phyloP scores from a whole-genome alignment of 2,888 invertebrate genomes.

The Hedychridium roseum region DNA sequence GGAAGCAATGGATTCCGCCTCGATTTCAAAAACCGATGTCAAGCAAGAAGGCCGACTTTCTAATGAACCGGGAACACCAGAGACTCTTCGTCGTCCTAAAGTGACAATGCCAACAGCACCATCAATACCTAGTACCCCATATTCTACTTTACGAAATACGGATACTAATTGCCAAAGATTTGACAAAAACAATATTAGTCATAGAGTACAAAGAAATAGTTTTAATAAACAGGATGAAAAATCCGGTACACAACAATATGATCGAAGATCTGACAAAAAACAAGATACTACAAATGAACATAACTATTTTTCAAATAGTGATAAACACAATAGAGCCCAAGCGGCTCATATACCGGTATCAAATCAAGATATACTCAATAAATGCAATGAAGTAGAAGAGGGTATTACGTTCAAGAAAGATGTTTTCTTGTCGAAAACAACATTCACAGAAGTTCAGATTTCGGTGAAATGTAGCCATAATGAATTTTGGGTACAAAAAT shows the following conservation, averaged over 20 bases:
- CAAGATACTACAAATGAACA: neutral
- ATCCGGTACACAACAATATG: too few relatives aligned
- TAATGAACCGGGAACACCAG: too few relatives aligned
- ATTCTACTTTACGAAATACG: too few relatives aligned
- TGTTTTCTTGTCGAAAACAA: conserved; percentile 31
- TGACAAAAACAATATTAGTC: too few relatives aligned
- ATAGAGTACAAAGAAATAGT: too few relatives aligned
- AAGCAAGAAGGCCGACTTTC: too few relatives aligned
- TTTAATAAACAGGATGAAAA: too few relatives aligned
- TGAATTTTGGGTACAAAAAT: conserved; percentile 42
- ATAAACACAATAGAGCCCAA: neutral
- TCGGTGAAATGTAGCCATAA: conserved; percentile 1
- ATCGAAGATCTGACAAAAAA: neutral
- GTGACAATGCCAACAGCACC: too few relatives aligned
- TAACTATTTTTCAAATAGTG: neutral
- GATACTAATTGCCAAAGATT: neutral
- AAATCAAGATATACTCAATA: neutral
- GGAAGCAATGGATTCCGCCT: neutral
- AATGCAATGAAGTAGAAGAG: conserved; percentile 11
- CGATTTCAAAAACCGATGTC: conserved; percentile 4
- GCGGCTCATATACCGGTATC: too few relatives aligned
- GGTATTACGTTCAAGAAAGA: conserved; percentile 20
- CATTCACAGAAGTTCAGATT: conserved; percentile 36
- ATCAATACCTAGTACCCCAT: too few relatives aligned
- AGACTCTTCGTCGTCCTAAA: too few relatives aligned